phyloP scores from a whole-genome alignment of 2,888 invertebrate species.

The Scaptomyza tumidula region DNA sequence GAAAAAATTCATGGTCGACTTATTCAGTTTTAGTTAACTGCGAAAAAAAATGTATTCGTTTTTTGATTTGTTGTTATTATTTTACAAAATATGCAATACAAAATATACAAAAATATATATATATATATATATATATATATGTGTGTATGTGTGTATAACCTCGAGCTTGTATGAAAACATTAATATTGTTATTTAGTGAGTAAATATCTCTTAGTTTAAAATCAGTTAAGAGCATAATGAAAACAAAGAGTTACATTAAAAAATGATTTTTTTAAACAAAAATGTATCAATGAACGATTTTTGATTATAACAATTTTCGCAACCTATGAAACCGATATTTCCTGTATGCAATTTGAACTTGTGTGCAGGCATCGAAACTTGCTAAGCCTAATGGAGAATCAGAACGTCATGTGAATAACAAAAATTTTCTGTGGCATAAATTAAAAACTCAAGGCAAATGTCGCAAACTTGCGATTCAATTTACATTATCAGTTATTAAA shows the following conservation, averaged over 20 bases:
- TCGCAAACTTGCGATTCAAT: constrained; percentile 37
- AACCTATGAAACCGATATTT: constrained; percentile 19
- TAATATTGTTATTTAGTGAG: too few relatives aligned
- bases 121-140: too few relatives aligned
- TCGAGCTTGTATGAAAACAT: too few relatives aligned
- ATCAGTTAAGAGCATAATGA: too few relatives aligned
- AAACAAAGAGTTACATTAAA: too few relatives aligned
- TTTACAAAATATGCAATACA: too few relatives aligned
- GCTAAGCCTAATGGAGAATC: constrained; percentile 12
- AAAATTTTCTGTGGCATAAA: constrained; percentile 34
- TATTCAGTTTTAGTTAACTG: background rate
- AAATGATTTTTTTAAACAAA: background rate
- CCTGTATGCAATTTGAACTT: constrained; percentile 24
- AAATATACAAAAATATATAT: too few relatives aligned
- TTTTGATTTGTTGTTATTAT: too few relatives aligned
- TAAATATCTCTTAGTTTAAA: too few relatives aligned
- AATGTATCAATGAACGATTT: background rate
- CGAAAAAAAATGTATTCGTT: background rate
- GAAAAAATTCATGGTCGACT: background rate
- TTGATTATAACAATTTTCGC: constrained; percentile 1
- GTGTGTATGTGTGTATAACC: too few relatives aligned
- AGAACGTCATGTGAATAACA: constrained; percentile 30
- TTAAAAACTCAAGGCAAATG: constrained; percentile 50
- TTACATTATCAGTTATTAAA: constrained; percentile 35
- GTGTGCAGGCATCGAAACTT: background rate